Conservation (phyloP, 2,113 vertebrate genomes). For the Peromyscus polionotus region DNA sequence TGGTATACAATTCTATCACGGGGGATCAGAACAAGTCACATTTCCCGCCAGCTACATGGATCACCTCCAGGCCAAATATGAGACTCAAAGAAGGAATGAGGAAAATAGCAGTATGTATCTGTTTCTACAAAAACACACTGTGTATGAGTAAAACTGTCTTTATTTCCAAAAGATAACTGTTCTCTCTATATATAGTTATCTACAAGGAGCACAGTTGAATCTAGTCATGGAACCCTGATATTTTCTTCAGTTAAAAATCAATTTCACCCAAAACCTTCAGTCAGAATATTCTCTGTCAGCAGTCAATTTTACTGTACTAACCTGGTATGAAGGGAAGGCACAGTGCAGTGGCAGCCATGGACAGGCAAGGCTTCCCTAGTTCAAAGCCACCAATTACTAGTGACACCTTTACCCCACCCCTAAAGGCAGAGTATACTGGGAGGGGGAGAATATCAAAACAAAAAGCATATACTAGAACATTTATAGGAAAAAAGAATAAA, state of each 20-base stretch:
- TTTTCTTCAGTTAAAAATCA: constrained; percentile 47
- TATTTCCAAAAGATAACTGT: background rate
- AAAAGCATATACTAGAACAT: constrained; percentile 76
- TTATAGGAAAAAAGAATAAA: constrained; percentile 85
- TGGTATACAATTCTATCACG: background rate
- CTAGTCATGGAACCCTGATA: background rate
- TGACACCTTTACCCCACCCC: background rate
- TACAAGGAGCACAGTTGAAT: background rate
- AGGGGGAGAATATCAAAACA: constrained; percentile 69
- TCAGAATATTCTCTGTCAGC: constrained; percentile 29
- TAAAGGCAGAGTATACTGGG: background rate
- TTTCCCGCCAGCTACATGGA: background rate
- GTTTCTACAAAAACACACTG: background rate
- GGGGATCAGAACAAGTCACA: background rate
- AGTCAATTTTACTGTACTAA: background rate
- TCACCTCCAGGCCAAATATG: background rate
- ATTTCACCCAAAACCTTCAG: constrained; percentile 36
- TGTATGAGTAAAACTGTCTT: background rate
- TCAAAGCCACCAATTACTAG: constrained; percentile 60
- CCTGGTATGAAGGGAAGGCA: background rate
- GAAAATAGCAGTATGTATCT: background rate
- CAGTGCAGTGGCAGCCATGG: accelerated
- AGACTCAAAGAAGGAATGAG: background rate
- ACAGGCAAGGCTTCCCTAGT: background rate
- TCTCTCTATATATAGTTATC: background rate